phyloP scores from a whole-genome alignment of 2,888 invertebrate species.

The Euplagia quadripunctaria region DNA sequence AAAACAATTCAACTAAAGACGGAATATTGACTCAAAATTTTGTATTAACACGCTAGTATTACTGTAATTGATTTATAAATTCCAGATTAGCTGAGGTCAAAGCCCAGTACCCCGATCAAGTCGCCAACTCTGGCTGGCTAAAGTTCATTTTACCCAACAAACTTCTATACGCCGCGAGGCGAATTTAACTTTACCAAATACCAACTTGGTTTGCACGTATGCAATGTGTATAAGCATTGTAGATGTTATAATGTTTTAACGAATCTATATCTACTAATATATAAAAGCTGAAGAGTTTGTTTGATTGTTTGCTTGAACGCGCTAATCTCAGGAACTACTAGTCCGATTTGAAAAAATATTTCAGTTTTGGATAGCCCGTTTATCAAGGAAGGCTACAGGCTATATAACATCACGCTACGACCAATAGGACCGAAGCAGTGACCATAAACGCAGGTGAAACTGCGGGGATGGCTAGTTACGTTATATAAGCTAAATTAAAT shows the following conservation, averaged over 20 bases:
- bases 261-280: not conserved
- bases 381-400: too few relatives aligned
- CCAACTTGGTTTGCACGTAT: slow-evolving; percentile 14
- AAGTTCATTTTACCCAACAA: slow-evolving; percentile 15
- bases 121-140: not conserved
- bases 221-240: slow-evolving; percentile 16
- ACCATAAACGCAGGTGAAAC: too few relatives aligned
- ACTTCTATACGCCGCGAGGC: slow-evolving; percentile 3
- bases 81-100: not conserved
- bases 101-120: not conserved
- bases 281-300: too few relatives aligned
- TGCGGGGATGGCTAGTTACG: too few relatives aligned
- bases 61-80: slow-evolving; percentile 4
- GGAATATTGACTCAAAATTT: not conserved
- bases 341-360: too few relatives aligned
- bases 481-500: too few relatives aligned
- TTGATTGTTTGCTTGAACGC: too few relatives aligned
- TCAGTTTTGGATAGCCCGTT: too few relatives aligned
- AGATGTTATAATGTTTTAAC: slow-evolving; percentile 4
- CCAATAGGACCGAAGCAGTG: too few relatives aligned
- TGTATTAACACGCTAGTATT: not conserved
- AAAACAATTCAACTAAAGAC: not conserved
- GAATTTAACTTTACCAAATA: slow-evolving; percentile 14
- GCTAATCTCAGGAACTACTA: too few relatives aligned
- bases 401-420: too few relatives aligned